Base-by-base conservation (phyloP, 2,888 invertebrate species). In the Ophonus ardosiacus region DNA sequence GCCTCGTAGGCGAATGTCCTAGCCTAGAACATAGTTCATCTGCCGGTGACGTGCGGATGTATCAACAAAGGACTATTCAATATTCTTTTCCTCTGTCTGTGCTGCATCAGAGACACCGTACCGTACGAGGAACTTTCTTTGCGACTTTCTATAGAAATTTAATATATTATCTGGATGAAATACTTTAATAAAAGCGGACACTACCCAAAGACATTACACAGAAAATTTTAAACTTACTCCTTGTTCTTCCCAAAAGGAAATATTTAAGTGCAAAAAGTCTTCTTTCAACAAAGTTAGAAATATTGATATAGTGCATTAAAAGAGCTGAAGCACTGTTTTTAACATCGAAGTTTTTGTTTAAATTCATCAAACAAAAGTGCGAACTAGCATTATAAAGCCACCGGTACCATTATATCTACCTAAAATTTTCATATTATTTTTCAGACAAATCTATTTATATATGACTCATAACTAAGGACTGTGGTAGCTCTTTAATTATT, bases 21-120 rank as follows among this genome's bases (percentile, higher is more conserved):
- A 57, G 79, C 43, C 18, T 17, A 57, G 79, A 56, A 79, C 59
- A 79, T 40, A 61, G 38, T 57, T 78, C 56, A 10, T 57, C 61
- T 79, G 79, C 38, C 18, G n/a, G 18, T 61, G 79, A 79, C 57
- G 79, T 24, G 43, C 31, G n/a, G 38, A 74, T 18, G 61, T 61
- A 79, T 61, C 79, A 79, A 79, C 79, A 79, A 79, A 79, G 57
- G 43, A 78, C 78, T 78, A 78, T 78, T 78, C 57, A 79, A 79
- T 59, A 79, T 79, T 79, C 79, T 79, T 79, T 78, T 79, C 31
- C 31, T 79, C 59, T 57, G 59, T 79, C 79, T 17, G 38, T 17
- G 21, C 21, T 31, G 21, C n/a, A 59, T 21, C n/a, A 15, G 15
- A 76, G 56, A 76, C 21, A 76, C n/a, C 17, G 56, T 10, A 40